These are phyloP conservation scores for Coendou prehensilis DNA, from an alignment of 2,797 vertebrate species.

Conservation along the genomic window DNA sequence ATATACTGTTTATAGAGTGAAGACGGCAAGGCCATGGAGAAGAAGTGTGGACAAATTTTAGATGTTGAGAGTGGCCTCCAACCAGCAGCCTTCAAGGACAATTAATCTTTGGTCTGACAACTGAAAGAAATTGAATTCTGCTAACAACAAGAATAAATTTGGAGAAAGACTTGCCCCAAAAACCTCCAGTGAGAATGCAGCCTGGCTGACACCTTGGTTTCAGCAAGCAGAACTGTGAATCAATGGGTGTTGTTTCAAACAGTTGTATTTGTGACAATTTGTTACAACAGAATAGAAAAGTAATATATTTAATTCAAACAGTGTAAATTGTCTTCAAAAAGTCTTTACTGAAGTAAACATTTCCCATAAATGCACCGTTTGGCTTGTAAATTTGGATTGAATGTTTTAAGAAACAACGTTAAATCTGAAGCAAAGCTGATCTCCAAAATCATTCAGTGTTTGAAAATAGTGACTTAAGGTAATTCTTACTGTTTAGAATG, in stretches of 20 bases:
- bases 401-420: constrained; percentile 2
- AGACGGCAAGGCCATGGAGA: background rate
- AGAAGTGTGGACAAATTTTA: background rate
- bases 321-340: background rate
- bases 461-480: background rate
- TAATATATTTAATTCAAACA: background rate
- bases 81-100: background rate
- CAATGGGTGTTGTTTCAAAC: constrained; percentile 32
- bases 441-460: background rate
- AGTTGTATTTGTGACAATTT: constrained; percentile 14
- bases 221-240: background rate
- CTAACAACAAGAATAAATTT: constrained; percentile 9
- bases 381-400: constrained; percentile 40
- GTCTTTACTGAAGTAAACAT: background rate
- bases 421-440: constrained; percentile 19
- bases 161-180: background rate
- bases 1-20: background rate
- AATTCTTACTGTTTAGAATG: background rate
- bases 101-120: constrained; percentile 1
- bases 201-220: constrained; percentile 7
- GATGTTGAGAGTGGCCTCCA: background rate
- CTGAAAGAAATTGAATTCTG: constrained; percentile 23
- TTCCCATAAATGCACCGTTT: background rate
- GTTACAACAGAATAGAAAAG: constrained; percentile 20
- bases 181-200: constrained; percentile 17